These are phyloP conservation scores for Garrulus glandarius DNA, from an alignment of 2,797 vertebrate genomes.

Conservation along the genomic window DNA sequence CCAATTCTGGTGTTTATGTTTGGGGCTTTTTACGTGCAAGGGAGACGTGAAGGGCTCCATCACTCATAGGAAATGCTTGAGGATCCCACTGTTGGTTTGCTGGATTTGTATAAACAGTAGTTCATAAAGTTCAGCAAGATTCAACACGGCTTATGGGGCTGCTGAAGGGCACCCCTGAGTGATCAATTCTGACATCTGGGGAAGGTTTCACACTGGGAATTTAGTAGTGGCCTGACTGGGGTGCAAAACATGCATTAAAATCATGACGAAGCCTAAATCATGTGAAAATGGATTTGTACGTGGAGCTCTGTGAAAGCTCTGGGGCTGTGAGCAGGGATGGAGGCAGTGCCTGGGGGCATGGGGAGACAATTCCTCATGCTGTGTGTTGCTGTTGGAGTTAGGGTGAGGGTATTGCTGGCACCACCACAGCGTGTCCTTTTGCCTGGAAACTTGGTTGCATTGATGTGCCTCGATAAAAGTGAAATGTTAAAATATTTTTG, in stretches of 20 bases:
- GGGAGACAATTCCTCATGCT: background rate
- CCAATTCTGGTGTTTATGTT: background rate
- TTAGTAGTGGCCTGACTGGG: background rate
- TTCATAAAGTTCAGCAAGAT: background rate
- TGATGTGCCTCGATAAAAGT: background rate
- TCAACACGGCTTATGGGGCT: background rate
- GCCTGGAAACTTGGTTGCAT: background rate
- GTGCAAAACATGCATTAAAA: background rate
- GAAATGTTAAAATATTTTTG: background rate
- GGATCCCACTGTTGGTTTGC: background rate
- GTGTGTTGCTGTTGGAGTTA: background rate
- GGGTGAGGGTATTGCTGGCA: background rate
- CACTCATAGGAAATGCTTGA: background rate
- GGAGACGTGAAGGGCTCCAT: background rate
- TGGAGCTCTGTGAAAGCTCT: background rate
- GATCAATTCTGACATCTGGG: background rate
- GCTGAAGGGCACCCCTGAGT: background rate
- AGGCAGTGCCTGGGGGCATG: background rate
- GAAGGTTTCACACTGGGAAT: background rate
- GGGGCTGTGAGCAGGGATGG: background rate
- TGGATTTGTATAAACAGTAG: background rate
- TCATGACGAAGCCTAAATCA: background rate
- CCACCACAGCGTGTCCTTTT: rapidly evolving
- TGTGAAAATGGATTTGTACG: background rate
- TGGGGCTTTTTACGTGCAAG: background rate